Percentiles rank a stretch among this genome's conserved stretches.
Conservation (phyloP, 1,140 invertebrate genomes). For the Planococcus citri region DNA sequence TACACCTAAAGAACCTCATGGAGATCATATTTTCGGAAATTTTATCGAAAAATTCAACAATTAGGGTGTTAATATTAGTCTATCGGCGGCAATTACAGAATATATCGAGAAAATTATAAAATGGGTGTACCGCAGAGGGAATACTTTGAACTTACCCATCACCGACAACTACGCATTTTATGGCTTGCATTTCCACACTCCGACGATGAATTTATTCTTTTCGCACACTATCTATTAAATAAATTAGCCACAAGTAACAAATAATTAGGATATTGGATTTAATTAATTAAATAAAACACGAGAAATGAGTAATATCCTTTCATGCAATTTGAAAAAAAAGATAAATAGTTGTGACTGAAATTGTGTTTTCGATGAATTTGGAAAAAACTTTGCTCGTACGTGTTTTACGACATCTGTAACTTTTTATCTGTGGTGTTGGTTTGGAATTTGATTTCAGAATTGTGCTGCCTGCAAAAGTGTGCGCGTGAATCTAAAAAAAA, state of each 20-base stretch:
- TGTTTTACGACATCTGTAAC: too few species aligned
- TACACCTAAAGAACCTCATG: neutral
- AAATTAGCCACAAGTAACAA: neutral
- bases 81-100: too few species aligned
- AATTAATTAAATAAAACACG: neutral
- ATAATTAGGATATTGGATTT: neutral
- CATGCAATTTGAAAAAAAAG: neutral
- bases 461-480: too few species aligned
- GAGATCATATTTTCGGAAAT: neutral
- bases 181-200: conserved; percentile 25
- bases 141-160: conserved; percentile 25
- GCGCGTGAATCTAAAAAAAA: too few species aligned
- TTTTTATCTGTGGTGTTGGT: too few species aligned
- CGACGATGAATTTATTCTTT: neutral
- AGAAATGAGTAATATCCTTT: neutral
- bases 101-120: too few species aligned
- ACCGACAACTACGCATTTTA: conserved; percentile 27
- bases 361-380: too few species aligned
- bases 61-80: too few species aligned
- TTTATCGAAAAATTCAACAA: too few species aligned
- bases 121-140: neutral
- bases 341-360: too few species aligned
- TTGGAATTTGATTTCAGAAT: too few species aligned
- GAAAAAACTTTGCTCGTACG: too few species aligned
- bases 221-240: neutral